A percentile compares a stretch with the other conserved stretches of the same genome.
These are phyloP conservation scores for Takifugu rubripes DNA, from an alignment of 2,797 vertebrate genomes.

Conservation along the genomic window DNA sequence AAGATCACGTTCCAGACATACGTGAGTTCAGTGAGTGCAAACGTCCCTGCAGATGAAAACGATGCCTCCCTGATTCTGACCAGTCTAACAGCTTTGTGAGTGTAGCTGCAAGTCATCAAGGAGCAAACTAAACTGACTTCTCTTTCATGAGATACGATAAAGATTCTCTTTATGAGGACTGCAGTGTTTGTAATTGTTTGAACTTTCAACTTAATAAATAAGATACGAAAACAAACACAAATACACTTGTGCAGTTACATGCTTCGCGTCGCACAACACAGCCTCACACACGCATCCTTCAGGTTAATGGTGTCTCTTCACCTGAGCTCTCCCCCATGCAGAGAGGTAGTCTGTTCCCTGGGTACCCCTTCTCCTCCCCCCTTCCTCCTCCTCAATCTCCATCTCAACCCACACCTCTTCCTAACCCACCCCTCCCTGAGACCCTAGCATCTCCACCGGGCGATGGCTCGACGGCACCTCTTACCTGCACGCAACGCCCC, in stretches of 20 bases:
- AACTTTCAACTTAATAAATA: constrained; percentile 58
- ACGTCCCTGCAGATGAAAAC: constrained; percentile 11
- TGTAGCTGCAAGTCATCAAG: constrained; percentile 12
- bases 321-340: constrained; percentile 82
- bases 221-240: constrained; percentile 23
- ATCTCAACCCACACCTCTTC: constrained; percentile 25
- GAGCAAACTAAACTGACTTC: constrained; percentile 10
- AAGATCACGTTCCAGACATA: no score
- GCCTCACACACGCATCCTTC: constrained; percentile 29
- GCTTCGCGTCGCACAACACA: constrained; percentile 10
- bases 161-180: constrained; percentile 36
- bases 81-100: constrained; percentile 1
- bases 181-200: constrained; percentile 46
- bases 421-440: constrained; percentile 40
- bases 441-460: constrained; percentile 73
- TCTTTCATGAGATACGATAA: no score
- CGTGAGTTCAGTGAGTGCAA: neutral
- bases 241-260: constrained; percentile 24
- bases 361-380: constrained; percentile 45
- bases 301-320: constrained; percentile 78
- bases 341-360: constrained; percentile 82
- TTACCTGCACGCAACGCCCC: constrained; percentile 78
- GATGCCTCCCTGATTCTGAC: constrained; percentile 7
- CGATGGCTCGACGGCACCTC: constrained; percentile 75
- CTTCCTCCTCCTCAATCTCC: constrained; percentile 14